These are phyloP conservation scores for Meleagris gallopavo DNA, from an alignment of 2,113 vertebrate species.

Conservation along the genomic window DNA sequence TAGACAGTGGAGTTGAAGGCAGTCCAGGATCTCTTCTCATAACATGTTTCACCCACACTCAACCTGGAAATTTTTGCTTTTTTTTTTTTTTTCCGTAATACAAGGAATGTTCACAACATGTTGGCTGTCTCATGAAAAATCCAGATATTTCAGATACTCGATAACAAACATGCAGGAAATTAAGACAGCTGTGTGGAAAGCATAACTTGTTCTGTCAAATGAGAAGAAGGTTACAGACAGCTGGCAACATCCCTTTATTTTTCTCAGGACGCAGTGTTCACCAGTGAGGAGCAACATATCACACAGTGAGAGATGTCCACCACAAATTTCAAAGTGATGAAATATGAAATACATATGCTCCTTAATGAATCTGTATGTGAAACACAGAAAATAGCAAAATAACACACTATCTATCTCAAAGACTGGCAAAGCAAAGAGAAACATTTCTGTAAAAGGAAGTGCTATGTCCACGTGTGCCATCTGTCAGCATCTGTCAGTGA, in stretches of 20 bases:
- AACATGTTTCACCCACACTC: background rate
- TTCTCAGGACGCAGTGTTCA: background rate
- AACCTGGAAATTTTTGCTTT: background rate
- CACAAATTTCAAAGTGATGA: background rate
- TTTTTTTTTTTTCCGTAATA: background rate
- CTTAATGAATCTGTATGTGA: background rate
- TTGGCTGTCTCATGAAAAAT: background rate
- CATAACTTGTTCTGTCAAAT: background rate
- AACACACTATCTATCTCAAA: background rate
- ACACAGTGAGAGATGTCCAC: background rate
- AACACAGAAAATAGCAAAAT: background rate
- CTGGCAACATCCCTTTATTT: background rate
- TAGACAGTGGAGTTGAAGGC: background rate
- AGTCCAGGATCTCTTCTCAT: background rate
- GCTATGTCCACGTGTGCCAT: background rate
- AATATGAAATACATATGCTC: constrained; percentile 14
- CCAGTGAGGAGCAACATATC: background rate
- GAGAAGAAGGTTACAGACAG: background rate
- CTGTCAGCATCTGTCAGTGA: constrained; percentile 1
- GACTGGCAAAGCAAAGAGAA: constrained; percentile 37
- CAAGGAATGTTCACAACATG: background rate
- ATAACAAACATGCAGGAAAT: background rate
- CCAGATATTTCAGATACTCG: background rate
- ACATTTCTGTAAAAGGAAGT: background rate
- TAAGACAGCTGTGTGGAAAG: constrained; percentile 26